Conservation (phyloP, 2,888 invertebrate species). For the Smittia aterrima region DNA sequence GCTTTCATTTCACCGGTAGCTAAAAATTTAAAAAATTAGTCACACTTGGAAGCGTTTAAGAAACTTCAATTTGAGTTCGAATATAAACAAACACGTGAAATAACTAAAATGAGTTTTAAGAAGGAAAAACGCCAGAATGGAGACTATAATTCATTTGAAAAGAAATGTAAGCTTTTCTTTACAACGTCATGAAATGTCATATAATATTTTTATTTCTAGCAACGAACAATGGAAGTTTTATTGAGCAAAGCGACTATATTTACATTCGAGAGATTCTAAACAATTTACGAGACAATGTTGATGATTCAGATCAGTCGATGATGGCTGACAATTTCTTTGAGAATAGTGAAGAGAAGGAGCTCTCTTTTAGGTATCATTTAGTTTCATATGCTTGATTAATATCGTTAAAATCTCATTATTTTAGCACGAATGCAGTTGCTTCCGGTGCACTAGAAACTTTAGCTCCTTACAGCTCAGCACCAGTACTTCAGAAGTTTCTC, state of each 20-base stretch:
- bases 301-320: constrained; percentile 54
- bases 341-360: constrained; percentile 65
- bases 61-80: no score
- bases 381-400: no score
- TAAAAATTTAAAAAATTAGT: no score
- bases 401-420: no score
- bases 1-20: no score
- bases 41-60: no score
- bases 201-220: no score
- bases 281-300: background rate
- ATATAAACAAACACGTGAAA: no score
- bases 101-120: background rate
- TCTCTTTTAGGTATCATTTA: constrained; percentile 65
- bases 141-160: background rate
- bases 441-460: constrained; percentile 75
- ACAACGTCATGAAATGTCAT: no score
- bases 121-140: background rate
- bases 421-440: constrained; percentile 70
- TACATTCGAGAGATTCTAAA: constrained; percentile 21
- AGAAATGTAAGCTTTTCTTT: no score
- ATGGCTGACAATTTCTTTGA: constrained; percentile 74
- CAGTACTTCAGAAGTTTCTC: constrained; percentile 63
- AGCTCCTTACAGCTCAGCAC: constrained; percentile 64
- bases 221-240: background rate
- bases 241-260: background rate